Evolutionary conservation across 2,797 vertebrate genomes (phyloP).

Genomic region (Coendou prehensilis): DNA sequence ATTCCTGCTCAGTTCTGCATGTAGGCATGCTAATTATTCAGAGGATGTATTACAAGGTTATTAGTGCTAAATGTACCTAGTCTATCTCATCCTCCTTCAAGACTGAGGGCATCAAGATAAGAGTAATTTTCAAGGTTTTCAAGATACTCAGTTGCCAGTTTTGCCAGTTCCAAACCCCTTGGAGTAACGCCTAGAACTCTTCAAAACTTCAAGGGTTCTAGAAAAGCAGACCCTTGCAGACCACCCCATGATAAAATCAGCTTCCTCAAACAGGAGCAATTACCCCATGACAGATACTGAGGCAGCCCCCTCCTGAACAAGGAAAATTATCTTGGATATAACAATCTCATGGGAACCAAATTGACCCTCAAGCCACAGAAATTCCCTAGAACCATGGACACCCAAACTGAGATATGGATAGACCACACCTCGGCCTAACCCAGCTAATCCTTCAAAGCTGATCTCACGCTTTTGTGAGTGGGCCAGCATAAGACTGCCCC

Average conservation of each 20-base stretch:
- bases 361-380: neutral
- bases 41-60: neutral
- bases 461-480: neutral
- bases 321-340: neutral
- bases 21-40: neutral
- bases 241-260: neutral
- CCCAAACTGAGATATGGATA: neutral
- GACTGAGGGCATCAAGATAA: neutral
- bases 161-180: neutral
- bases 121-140: neutral
- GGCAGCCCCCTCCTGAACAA: neutral
- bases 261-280: neutral
- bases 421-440: neutral
- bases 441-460: neutral
- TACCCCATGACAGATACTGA: neutral
- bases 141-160: neutral
- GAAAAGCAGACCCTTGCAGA: neutral
- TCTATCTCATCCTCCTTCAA: neutral
- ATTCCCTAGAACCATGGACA: neutral
- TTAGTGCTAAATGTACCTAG: neutral
- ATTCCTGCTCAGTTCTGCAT: neutral
- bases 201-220: neutral
- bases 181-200: neutral
- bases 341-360: neutral
- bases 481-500: neutral